phyloP scores from a whole-genome alignment of 1,140 invertebrate genomes.

The Gonioctena quinquepunctata region DNA sequence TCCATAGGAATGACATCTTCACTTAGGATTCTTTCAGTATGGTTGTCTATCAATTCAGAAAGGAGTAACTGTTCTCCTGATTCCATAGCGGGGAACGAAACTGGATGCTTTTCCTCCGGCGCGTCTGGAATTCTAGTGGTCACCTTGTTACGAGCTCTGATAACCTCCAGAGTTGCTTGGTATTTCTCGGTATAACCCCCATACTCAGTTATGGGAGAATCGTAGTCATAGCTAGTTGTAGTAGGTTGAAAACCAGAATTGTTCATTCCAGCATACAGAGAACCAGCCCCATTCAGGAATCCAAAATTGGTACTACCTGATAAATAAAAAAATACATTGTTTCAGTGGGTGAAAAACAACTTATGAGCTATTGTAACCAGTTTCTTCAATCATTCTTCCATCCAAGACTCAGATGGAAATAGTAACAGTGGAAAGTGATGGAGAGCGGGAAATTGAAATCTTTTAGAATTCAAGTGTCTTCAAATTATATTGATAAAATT shows the following conservation, averaged over 20 bases:
- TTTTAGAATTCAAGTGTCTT: too few species aligned
- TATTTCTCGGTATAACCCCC: conserved; percentile 59
- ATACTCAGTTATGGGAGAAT: conserved; percentile 59
- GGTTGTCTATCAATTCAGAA: conserved; percentile 47
- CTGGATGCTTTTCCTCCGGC: background rate
- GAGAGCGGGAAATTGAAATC: too few species aligned
- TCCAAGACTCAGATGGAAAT: too few species aligned
- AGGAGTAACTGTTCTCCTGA: background rate
- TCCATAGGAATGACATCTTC: conserved; percentile 60
- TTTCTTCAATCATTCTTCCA: too few species aligned
- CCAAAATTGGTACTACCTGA: too few species aligned
- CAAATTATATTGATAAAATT: too few species aligned
- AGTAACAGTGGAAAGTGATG: too few species aligned
- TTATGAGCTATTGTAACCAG: too few species aligned
- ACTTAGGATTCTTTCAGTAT: conserved; percentile 54
- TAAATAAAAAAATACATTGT: too few species aligned
- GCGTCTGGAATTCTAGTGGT: background rate
- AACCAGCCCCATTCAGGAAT: too few species aligned
- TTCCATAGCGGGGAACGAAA: background rate
- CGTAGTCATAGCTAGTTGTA: conserved; percentile 62
- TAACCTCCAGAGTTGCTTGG: conserved; percentile 44
- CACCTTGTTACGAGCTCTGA: conserved; percentile 9
- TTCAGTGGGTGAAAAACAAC: too few species aligned
- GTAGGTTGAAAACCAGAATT: conserved; percentile 52
- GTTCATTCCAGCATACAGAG: too few species aligned